Evolutionary conservation across 2,888 invertebrate species (phyloP).

Genomic region (Siphlonurus alternatus): DNA sequence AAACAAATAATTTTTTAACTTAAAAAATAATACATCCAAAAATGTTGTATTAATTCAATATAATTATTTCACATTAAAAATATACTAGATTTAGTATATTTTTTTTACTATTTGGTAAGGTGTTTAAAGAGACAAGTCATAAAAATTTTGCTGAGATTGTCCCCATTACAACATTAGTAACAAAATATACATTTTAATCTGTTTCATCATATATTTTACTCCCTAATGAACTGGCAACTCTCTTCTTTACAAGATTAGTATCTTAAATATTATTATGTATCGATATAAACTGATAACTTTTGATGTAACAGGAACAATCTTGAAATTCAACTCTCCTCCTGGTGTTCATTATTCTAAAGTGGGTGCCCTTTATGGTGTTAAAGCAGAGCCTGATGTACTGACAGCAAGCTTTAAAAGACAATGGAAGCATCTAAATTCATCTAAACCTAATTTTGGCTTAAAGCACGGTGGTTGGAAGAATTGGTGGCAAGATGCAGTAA

Average conservation of each 20-base stretch:
- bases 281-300: constrained; percentile 44
- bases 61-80: too few species aligned
- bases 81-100: not conserved
- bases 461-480: constrained; percentile 48
- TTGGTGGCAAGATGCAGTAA: constrained; percentile 67
- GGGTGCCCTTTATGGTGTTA: constrained; percentile 49
- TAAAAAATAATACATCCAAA: not conserved
- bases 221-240: not conserved
- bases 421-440: constrained; percentile 42
- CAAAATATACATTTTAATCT: not conserved
- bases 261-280: not conserved
- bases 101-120: not conserved
- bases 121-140: not conserved
- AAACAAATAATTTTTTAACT: not conserved
- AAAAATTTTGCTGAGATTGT: not conserved
- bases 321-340: constrained; percentile 51
- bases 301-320: constrained; percentile 72
- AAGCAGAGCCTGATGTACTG: constrained; percentile 37
- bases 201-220: not conserved
- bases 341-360: constrained; percentile 56
- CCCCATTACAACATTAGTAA: too few species aligned
- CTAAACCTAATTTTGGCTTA: constrained; percentile 69
- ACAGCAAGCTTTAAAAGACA: constrained; percentile 43
- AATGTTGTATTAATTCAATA: not conserved
- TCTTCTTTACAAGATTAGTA: not conserved